A percentile compares a stretch with the other conserved stretches of the same genome.
These are phyloP conservation scores for Pseudopodoces humilis DNA, from an alignment of 2,113 vertebrate species.

Conservation along the genomic window DNA sequence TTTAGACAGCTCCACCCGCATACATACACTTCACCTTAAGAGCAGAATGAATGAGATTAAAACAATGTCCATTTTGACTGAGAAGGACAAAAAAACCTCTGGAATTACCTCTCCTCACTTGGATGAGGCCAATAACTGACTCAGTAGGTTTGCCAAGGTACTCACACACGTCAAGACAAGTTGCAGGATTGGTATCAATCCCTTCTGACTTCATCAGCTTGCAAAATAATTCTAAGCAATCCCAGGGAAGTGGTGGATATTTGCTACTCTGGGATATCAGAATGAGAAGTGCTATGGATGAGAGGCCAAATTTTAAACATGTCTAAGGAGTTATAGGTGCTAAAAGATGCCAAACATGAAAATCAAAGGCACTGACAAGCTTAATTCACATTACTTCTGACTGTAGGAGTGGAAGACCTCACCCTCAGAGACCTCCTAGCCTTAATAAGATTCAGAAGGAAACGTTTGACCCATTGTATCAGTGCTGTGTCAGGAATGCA, in stretches of 20 bases:
- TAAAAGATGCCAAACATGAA: background rate
- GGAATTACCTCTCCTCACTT: background rate
- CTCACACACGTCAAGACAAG: rapidly evolving
- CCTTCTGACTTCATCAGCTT: background rate
- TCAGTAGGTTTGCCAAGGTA: background rate
- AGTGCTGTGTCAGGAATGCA: background rate
- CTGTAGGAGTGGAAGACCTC: background rate
- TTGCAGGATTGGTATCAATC: background rate
- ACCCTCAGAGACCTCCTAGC: background rate
- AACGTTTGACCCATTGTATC: background rate
- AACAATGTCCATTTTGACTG: background rate
- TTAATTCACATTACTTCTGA: background rate
- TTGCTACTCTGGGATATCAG: background rate
- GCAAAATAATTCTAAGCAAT: background rate
- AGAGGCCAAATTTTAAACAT: background rate
- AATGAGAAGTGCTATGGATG: background rate
- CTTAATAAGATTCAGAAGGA: background rate
- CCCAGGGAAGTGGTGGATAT: background rate
- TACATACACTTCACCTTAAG: background rate
- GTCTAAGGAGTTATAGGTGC: background rate
- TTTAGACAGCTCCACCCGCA: background rate
- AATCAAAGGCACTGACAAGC: background rate
- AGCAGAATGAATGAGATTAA: background rate
- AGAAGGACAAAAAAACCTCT: background rate
- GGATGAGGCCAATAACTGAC: background rate